Conservation (phyloP, 2,888 invertebrate genomes). For the Drosophila quinaria region DNA sequence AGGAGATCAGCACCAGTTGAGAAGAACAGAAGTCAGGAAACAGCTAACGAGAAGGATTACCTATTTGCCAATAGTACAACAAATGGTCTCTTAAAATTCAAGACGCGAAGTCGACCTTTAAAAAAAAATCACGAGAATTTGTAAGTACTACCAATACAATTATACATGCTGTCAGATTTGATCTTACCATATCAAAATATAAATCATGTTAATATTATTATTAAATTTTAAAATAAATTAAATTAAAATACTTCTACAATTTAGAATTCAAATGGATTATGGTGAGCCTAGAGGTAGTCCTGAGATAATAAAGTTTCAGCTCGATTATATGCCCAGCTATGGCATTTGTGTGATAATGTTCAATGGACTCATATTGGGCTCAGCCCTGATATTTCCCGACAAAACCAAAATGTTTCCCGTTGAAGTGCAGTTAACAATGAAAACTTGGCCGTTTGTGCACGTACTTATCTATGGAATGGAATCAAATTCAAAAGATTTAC, state of each 20-base stretch:
- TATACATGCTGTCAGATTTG: neutral
- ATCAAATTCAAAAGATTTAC: neutral
- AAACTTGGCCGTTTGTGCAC: slow-evolving; percentile 40
- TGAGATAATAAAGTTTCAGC: slow-evolving; percentile 8
- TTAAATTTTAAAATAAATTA: too few relatives aligned
- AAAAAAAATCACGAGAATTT: neutral
- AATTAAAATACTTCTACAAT: too few relatives aligned
- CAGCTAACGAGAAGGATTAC: neutral
- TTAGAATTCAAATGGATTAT: slow-evolving; percentile 16
- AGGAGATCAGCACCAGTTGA: neutral
- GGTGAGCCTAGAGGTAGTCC: neutral
- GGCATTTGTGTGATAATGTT: slow-evolving; percentile 32
- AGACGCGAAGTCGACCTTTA: neutral
- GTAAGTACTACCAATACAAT: slow-evolving; percentile 1
- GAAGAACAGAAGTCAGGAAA: neutral
- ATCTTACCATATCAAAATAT: too few relatives aligned
- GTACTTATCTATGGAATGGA: slow-evolving; percentile 31
- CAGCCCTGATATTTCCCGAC: slow-evolving; percentile 12
- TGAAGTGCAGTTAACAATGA: neutral
- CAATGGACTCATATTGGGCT: slow-evolving; percentile 28
- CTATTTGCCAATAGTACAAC: neutral
- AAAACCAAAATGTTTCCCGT: slow-evolving; percentile 5
- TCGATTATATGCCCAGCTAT: neutral
- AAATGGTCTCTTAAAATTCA: neutral
- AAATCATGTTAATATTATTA: too few relatives aligned